These are phyloP conservation scores for Uloborus plumipes DNA, from an alignment of 2,888 invertebrate genomes.

Conservation along the genomic window DNA sequence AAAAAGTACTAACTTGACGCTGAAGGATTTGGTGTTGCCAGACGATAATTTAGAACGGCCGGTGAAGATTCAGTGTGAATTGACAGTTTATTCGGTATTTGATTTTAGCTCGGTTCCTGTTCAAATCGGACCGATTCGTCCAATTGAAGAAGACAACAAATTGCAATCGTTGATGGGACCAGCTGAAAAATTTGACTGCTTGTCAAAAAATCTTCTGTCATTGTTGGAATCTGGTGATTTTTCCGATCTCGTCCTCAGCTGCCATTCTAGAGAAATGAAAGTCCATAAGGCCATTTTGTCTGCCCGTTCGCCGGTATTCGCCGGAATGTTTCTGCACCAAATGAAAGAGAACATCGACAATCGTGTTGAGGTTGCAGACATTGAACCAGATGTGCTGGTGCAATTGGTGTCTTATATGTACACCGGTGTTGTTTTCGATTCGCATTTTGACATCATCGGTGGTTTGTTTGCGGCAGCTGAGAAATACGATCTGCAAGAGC, in stretches of 20 bases:
- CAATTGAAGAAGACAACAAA: no score
- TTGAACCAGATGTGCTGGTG: neutral
- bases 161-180: no score
- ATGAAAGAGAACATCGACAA: constrained; percentile 9
- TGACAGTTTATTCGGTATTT: no score
- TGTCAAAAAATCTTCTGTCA: neutral
- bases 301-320: neutral
- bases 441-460: no score
- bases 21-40: no score
- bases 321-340: constrained; percentile 1
- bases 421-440: neutral
- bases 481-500: constrained; percentile 4
- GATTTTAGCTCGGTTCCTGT: no score
- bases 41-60: no score
- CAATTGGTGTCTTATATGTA: neutral
- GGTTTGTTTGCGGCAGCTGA: constrained; percentile 1
- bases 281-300: constrained; percentile 5
- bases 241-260: neutral
- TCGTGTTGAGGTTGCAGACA: neutral
- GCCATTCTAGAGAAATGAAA: neutral
- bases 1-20: no score
- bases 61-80: no score
- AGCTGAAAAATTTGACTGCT: no score
- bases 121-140: no score
- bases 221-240: neutral